phyloP scores from a whole-genome alignment of 2,113 vertebrate genomes.

The Clarias gariepinus region DNA sequence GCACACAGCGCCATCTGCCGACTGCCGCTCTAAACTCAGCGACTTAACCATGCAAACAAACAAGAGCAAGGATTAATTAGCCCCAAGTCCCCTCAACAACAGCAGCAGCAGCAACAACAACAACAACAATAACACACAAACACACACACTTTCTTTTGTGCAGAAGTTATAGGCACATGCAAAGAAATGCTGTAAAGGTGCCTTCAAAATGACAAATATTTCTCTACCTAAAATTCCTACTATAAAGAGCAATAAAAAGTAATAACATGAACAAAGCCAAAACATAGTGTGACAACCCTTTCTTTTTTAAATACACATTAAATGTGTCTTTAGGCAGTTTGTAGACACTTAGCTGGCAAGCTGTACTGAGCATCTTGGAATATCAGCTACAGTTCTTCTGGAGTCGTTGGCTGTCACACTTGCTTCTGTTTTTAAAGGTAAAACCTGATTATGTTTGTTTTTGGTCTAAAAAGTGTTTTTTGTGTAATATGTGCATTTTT shows the following conservation, averaged over 20 bases:
- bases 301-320: background rate
- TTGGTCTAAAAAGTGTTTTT: background rate
- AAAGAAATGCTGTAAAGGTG: background rate
- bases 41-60: constrained; percentile 20
- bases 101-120: background rate
- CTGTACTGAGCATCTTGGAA: background rate
- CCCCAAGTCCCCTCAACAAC: background rate
- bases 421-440: background rate
- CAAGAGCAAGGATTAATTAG: background rate
- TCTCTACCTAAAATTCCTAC: background rate
- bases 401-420: background rate
- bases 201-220: background rate
- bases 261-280: background rate
- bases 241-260: background rate
- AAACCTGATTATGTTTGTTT: background rate
- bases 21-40: background rate
- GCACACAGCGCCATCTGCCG: constrained; percentile 53
- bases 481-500: background rate
- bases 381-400: background rate
- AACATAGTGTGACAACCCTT: background rate
- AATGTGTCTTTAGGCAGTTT: background rate
- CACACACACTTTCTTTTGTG: background rate
- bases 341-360: background rate
- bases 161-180: background rate
- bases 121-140: background rate